Evolutionary conservation across 1,140 invertebrate genomes (phyloP).

Genomic region (Brachionus sp.): DNA sequence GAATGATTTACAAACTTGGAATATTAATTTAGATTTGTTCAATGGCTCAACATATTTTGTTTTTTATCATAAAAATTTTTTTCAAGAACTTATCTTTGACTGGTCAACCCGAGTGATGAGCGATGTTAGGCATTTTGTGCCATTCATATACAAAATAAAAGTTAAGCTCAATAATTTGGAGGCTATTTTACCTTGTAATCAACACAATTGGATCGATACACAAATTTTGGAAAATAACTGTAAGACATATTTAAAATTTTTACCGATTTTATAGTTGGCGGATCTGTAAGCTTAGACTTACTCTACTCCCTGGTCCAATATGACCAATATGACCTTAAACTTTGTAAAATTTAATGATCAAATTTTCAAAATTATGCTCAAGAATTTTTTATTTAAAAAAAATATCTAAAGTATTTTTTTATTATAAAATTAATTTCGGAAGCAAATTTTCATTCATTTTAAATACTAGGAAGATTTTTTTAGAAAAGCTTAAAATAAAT

Average conservation of each 20-base stretch:
- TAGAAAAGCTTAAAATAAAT: too few species aligned
- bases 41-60: conserved; percentile 87
- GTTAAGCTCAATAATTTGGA: conserved; percentile 85
- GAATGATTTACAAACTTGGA: conserved; percentile 92
- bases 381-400: too few species aligned
- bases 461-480: too few species aligned
- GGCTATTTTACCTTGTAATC: conserved; percentile 84
- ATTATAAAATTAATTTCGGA: too few species aligned
- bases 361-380: neutral
- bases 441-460: too few species aligned
- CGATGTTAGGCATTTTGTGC: conserved; percentile 89
- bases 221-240: conserved; percentile 73
- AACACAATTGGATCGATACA: conserved; percentile 94
- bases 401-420: too few species aligned
- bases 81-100: conserved; percentile 90
- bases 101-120: conserved; percentile 83
- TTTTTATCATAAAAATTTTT: conserved; percentile 89
- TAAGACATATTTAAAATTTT: conserved; percentile 50
- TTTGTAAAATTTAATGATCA: too few species aligned
- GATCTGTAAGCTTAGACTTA: too few species aligned
- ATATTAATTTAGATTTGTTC: conserved; percentile 79
- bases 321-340: too few species aligned
- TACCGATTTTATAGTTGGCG: too few species aligned
- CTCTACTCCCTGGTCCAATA: too few species aligned
- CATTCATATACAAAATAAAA: conserved; percentile 91